phyloP scores from a whole-genome alignment of 2,888 invertebrate genomes.

The Eupithecia centaureata region DNA sequence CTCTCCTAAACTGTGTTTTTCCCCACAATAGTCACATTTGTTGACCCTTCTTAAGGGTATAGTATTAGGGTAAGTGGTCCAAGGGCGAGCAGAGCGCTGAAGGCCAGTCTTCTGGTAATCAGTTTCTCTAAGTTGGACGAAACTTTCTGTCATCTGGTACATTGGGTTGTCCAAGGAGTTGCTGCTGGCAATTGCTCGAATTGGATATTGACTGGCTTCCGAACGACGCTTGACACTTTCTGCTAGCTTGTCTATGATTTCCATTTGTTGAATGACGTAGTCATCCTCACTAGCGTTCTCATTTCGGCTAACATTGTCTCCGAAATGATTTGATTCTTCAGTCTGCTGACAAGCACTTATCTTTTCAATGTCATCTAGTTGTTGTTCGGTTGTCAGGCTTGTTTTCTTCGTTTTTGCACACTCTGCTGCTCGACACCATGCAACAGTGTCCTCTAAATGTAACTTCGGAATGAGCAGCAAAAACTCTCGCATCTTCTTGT shows the following conservation, averaged over 20 bases:
- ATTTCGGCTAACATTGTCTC: not conserved
- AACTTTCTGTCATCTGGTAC: slow-evolving; percentile 3
- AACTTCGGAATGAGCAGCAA: slow-evolving; percentile 17
- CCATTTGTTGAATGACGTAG: not conserved
- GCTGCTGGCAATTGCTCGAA: not conserved
- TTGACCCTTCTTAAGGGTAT: not conserved
- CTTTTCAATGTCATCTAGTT: not conserved
- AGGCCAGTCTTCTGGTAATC: not conserved
- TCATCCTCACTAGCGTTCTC: not conserved
- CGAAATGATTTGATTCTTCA: not conserved
- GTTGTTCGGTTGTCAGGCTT: not conserved
- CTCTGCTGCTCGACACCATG: slow-evolving; percentile 26
- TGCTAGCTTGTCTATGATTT: not conserved
- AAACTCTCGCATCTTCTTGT: slow-evolving; percentile 19
- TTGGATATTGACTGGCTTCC: not conserved
- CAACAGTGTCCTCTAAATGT: slow-evolving; percentile 20
- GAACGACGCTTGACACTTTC: not conserved
- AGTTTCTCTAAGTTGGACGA: not conserved
- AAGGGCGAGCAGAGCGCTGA: not conserved
- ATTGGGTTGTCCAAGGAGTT: slow-evolving; percentile 6
- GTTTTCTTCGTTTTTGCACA: not conserved
- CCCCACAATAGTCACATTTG: slow-evolving; percentile 30
- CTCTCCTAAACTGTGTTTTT: slow-evolving; percentile 23
- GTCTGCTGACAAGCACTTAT: not conserved
- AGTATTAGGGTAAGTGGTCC: not conserved